phyloP scores from a whole-genome alignment of 2,113 vertebrate species.

The Danionella cerebrum region DNA sequence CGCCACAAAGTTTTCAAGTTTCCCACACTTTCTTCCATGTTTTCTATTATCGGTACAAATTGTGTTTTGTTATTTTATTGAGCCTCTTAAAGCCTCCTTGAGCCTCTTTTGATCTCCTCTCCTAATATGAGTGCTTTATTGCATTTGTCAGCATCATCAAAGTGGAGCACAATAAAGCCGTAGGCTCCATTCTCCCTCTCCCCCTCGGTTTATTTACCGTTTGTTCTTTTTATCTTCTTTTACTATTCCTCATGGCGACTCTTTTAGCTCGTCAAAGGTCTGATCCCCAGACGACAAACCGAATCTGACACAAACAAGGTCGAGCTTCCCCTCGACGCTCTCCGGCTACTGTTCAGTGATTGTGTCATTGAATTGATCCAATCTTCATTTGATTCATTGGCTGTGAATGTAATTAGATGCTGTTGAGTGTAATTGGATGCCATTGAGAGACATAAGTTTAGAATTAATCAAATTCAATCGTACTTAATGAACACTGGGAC shows the following conservation, averaged over 20 bases:
- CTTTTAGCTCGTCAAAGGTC: constrained; percentile 17
- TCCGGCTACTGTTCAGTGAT: neutral
- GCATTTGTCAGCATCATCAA: constrained; percentile 39
- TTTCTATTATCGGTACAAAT: constrained; percentile 1
- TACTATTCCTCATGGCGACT: constrained; percentile 25
- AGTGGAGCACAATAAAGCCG: constrained; percentile 30
- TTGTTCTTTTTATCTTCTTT: constrained; percentile 32
- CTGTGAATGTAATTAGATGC: constrained; percentile 1
- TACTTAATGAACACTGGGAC: neutral
- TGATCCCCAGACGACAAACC: constrained; percentile 19
- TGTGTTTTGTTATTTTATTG: constrained; percentile 26
- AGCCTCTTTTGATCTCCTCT: constrained; percentile 33
- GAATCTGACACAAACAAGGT: constrained; percentile 8
- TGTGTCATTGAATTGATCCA: neutral
- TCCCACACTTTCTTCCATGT: neutral
- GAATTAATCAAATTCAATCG: constrained; percentile 15
- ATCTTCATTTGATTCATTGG: neutral
- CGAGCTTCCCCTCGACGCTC: neutral
- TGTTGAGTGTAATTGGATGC: neutral
- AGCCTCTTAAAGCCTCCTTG: constrained; percentile 20
- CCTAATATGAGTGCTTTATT: constrained; percentile 35
- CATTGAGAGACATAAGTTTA: neutral
- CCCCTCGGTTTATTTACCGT: constrained; percentile 32
- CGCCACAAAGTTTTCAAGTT: too few species aligned
- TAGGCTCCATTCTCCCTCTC: constrained; percentile 7